A percentile compares a stretch with the other conserved stretches of the same genome.
These are phyloP conservation scores for Solenopsis fugax DNA, from an alignment of 1,140 invertebrate species.

Conservation along the genomic window DNA sequence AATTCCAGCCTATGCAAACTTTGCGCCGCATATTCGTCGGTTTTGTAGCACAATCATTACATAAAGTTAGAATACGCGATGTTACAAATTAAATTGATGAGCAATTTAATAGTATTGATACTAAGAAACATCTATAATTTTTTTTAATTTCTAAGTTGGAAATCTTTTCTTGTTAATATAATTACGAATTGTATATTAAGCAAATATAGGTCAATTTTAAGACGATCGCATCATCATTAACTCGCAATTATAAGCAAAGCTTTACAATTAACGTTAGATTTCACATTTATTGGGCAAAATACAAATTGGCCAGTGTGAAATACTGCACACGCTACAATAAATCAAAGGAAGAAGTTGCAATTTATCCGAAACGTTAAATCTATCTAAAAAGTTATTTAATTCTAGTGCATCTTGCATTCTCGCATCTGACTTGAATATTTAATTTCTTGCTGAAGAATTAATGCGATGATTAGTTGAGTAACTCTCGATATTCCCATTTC, in stretches of 20 bases:
- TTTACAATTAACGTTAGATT: not conserved
- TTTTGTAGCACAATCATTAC: too few species aligned
- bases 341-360: constrained; percentile 44
- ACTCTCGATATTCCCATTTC: constrained; percentile 61
- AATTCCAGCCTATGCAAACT: too few species aligned
- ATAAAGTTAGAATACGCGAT: too few species aligned
- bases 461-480: constrained; percentile 51
- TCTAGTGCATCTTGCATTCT: constrained; percentile 39
- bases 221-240: not conserved
- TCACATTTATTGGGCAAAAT: constrained; percentile 21
- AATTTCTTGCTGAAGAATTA: constrained; percentile 53
- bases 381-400: constrained; percentile 45
- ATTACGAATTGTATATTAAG: not conserved
- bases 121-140: too few species aligned
- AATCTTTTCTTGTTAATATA: not conserved
- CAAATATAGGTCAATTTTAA: not conserved
- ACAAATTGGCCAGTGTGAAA: constrained; percentile 8
- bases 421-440: constrained; percentile 50
- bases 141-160: too few species aligned
- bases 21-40: too few species aligned
- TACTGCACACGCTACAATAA: constrained; percentile 30
- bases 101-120: too few species aligned
- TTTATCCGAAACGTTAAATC: constrained; percentile 23
- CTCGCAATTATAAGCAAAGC: not conserved
- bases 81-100: too few species aligned